These are phyloP conservation scores for Indri indri DNA, from an alignment of 2,113 vertebrate genomes.

Conservation along the genomic window DNA sequence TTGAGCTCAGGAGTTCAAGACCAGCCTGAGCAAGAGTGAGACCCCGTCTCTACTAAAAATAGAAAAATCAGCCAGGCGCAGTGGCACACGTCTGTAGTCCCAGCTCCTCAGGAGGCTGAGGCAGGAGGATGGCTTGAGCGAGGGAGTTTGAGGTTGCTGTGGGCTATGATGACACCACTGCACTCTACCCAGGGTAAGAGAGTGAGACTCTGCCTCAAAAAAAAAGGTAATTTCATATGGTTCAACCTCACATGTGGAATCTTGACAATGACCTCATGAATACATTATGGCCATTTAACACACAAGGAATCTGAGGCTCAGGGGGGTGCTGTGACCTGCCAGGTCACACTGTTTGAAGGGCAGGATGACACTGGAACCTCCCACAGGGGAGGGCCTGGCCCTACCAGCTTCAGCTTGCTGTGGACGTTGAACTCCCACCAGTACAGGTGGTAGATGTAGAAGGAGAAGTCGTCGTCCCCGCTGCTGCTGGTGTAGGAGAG, in stretches of 20 bases:
- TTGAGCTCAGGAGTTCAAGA: too few relatives aligned
- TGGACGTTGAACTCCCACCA: slow-evolving; percentile 98
- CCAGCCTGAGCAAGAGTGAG: too few relatives aligned
- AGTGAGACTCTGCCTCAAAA: too few relatives aligned
- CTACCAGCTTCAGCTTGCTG: slow-evolving; percentile 94
- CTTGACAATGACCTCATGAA: rapidly evolving
- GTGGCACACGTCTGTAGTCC: too few relatives aligned
- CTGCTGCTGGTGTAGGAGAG: slow-evolving; percentile 96
- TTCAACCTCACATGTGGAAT: not conserved
- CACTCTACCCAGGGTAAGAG: too few relatives aligned
- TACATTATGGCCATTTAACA: not conserved
- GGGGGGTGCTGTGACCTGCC: not conserved
- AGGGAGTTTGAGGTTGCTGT: too few relatives aligned
- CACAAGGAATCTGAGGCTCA: not conserved
- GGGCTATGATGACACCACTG: too few relatives aligned
- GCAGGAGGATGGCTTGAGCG: too few relatives aligned
- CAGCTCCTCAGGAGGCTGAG: too few relatives aligned
- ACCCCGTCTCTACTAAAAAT: too few relatives aligned
- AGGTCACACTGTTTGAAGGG: not conserved
- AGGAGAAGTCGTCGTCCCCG: slow-evolving; percentile 91
- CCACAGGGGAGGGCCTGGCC: not conserved
- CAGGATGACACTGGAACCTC: not conserved
- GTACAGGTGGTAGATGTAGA: slow-evolving; percentile 95
- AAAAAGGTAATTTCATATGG: not conserved
- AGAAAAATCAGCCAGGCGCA: too few relatives aligned